Base-by-base conservation (phyloP, 2,113 vertebrate genomes). In the Castor canadensis region DNA sequence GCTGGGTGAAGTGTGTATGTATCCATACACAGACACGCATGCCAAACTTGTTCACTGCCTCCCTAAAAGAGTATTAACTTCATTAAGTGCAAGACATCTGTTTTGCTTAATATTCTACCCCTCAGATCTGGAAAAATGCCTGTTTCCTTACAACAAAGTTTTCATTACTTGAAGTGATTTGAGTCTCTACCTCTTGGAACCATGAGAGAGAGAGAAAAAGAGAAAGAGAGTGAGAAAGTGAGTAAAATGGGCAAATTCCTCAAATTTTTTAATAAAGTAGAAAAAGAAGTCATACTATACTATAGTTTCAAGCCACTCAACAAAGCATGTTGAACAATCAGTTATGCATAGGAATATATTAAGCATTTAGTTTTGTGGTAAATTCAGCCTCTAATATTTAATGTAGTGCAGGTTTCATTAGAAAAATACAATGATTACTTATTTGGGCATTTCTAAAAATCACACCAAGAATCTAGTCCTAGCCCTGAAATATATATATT, bases 321-420 rank as follows among this genome's bases (percentile, higher is more conserved):
- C 60, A 96, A 96, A 93, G 81, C 58, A 45, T 73, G 38, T 22
- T 73, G 47, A 92, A 96, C 93, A 97, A 43, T 81, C 38, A 81
- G 83, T 87, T 91, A 89, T 40, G 86, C 79, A 96, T 16, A 91
- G 19, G 40, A 93, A 91, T 72, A 90, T 73, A 97, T 84, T 82
- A 95, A 95, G 91, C 80, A 5, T 93, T 92, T 75, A 95, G 93
- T 97, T 95, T 67, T 93, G 30, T 87, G 45, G 96, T 83, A 89
- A 90, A 90, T 89, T 91, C 80, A 94, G 83, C 40, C 67, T 95
- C 69, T 15, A 71, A 10, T 90, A 95, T 69, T 96, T 92, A 96
- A 93, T 66, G 83, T 4, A 81, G 58, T 89, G 20, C 47, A 89
- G 69, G 58, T 89, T 89, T 47, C 72, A 92, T 85, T 54, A 85